A percentile compares a stretch with the other conserved stretches of the same genome.
Evolutionary conservation across 2,888 invertebrate species (phyloP).

Genomic region (Catonia carolina): DNA sequence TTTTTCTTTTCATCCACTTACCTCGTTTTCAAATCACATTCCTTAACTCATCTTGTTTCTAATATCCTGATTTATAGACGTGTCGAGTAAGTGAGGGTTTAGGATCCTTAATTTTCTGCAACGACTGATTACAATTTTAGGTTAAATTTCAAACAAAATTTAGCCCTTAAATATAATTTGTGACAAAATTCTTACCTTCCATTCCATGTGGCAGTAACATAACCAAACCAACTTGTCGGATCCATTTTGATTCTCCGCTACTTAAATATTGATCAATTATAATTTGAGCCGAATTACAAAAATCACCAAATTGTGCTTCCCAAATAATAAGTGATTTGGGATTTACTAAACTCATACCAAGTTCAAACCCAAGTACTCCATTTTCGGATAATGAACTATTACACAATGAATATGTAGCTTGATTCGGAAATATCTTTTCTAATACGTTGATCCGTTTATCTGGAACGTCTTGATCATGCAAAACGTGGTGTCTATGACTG

Average conservation of each 20-base stretch:
- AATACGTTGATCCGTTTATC: constrained; percentile 39
- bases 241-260: constrained; percentile 75
- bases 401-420: constrained; percentile 64
- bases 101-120: too few species aligned
- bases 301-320: constrained; percentile 87
- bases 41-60: too few species aligned
- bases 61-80: too few species aligned
- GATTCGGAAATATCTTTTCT: constrained; percentile 55
- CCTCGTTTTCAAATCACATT: too few species aligned
- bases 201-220: constrained; percentile 76
- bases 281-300: constrained; percentile 66
- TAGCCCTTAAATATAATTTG: too few species aligned
- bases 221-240: constrained; percentile 70
- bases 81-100: too few species aligned
- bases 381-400: constrained; percentile 76
- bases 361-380: constrained; percentile 68
- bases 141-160: too few species aligned
- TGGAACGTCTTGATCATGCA: constrained; percentile 61
- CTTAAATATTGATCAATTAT: constrained; percentile 57
- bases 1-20: too few species aligned
- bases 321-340: constrained; percentile 66
- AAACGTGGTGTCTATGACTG: constrained; percentile 68
- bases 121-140: too few species aligned
- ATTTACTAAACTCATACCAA: constrained; percentile 72
- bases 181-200: constrained; percentile 38